Base-by-base conservation (phyloP, 2,113 vertebrate species). In the Mandrillus leucophaeus region DNA sequence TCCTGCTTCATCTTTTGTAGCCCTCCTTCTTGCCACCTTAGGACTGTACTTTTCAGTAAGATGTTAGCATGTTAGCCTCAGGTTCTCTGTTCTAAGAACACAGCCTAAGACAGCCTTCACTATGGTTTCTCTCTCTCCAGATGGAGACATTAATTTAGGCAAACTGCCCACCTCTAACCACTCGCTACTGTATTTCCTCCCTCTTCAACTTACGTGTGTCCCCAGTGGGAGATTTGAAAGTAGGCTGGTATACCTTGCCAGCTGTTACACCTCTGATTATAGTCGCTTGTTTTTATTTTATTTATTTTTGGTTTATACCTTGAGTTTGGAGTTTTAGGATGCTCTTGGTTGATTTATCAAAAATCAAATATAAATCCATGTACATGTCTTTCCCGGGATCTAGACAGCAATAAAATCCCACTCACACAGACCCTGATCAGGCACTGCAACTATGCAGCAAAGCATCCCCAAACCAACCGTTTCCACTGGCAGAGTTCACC, bases 331-430 rank as follows among this genome's bases (percentile, higher is more conserved):
- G 25, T 59, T 81, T 94, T 52, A 90, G 25, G 59, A 82, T 91
- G 27, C 40, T 30, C n/a, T 91, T 92, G 81, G 13, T 61, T 16
- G 16, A 57, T 52, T 93, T 88, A 82, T 80, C 22, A 93, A 95
- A 95, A 92, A 27, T 61, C 88, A 93, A 52, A 55, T 68, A 57
- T 45, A 90, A 90, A 55, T 93, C 40, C 13, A 76, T 10, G 10
- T 20, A 35, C 32, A 55, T 50, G 3, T 30, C 40, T 92, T 96
- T 83, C 61, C n/a, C 25, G 48, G 72, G 30, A 80, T 76, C 68
- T 93, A 84, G 43, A 91, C 84, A 97, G 68, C 83, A 79, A 81
- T 70, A 88, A 94, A 92, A 68, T 75, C 25, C 68, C 48, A 83
- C 68, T 92, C 61, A 76, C 1, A 45, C 4, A 86, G 45, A 76